These are phyloP conservation scores for Mongoloraphidia duomilia DNA, from an alignment of 2,888 invertebrate species.

Conservation along the genomic window DNA sequence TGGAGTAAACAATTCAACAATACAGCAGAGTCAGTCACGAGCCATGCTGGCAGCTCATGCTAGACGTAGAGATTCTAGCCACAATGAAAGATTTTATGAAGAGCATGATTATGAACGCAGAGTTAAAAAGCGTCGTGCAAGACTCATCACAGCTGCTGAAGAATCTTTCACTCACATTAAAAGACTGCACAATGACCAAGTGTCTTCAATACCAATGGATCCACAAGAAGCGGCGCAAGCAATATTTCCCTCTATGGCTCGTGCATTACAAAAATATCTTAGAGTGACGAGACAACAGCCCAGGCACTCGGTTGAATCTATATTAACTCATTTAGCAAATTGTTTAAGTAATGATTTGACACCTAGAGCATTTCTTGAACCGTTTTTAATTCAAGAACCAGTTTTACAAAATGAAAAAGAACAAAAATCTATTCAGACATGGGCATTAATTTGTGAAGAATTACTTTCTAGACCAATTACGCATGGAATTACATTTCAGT, in stretches of 20 bases:
- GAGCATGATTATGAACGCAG: constrained; percentile 92
- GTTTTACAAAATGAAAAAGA: constrained; percentile 77
- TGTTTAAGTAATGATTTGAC: constrained; percentile 90
- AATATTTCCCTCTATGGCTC: constrained; percentile 91
- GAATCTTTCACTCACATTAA: constrained; percentile 97
- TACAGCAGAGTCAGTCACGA: constrained; percentile 55
- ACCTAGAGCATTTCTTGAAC: constrained; percentile 88
- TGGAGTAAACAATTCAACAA: constrained; percentile 50
- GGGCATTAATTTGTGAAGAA: constrained; percentile 91
- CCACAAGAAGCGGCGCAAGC: constrained; percentile 95
- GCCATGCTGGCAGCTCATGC: constrained; percentile 61
- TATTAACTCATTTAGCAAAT: constrained; percentile 75
- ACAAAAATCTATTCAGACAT: constrained; percentile 70
- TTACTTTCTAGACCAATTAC: constrained; percentile 74
- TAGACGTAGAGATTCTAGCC: constrained; percentile 76
- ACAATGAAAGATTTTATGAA: constrained; percentile 96
- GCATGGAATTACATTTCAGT: constrained; percentile 75
- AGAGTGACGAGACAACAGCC: constrained; percentile 93
- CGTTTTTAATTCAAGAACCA: constrained; percentile 75
- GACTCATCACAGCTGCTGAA: constrained; percentile 86
- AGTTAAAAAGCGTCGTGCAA: constrained; percentile 78
- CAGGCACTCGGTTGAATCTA: constrained; percentile 85
- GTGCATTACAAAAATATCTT: constrained; percentile 91
- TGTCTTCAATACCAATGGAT: constrained; percentile 76
- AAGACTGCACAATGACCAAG: constrained; percentile 54